A percentile compares a stretch with the other conserved stretches of the same genome.
These are phyloP conservation scores for Dysidea cf. avara DNA, from an alignment of 37 sponge, comb jelly and placozoan genomes.

Conservation along the genomic window DNA sequence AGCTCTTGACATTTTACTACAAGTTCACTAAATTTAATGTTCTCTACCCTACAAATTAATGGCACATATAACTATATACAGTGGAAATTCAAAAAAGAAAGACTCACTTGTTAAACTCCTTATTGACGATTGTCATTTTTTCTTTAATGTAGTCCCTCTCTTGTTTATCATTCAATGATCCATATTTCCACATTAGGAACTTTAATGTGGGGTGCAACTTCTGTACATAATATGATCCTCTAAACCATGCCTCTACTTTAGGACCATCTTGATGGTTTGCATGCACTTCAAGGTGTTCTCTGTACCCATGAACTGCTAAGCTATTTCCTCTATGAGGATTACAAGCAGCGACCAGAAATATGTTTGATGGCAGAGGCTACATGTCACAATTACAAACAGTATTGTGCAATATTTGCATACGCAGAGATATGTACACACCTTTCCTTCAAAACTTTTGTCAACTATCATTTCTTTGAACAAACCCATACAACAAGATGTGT, in stretches of 20 bases:
- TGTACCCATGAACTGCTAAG: constrained; percentile 39
- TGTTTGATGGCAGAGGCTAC: constrained; percentile 72
- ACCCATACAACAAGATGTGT: constrained; percentile 86
- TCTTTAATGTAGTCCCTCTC: constrained; percentile 82
- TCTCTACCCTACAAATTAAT: constrained; percentile 1
- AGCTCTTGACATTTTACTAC: constrained; percentile 68
- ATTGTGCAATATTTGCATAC: no score
- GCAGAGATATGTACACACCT: constrained; percentile 51
- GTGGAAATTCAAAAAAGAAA: no score
- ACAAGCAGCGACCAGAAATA: constrained; percentile 89
- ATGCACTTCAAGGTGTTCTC: no score
- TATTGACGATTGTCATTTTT: constrained; percentile 70
- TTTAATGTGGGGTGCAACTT: constrained; percentile 77
- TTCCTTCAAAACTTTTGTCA: constrained; percentile 83
- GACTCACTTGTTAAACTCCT: background rate
- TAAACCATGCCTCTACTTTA: constrained; percentile 68
- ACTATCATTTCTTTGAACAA: constrained; percentile 88
- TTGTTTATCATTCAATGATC: constrained; percentile 79
- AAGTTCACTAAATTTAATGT: constrained; percentile 56
- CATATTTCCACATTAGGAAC: constrained; percentile 89
- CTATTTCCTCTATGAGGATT: constrained; percentile 94
- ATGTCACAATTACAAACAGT: background rate
- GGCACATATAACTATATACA: background rate
- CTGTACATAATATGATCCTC: constrained; percentile 82
- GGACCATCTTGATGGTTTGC: no score